Evolutionary conservation across 2,888 invertebrate species (phyloP), one percentile per base, ranked within the genome.

Genomic region (Orchesella flavescens): DNA sequence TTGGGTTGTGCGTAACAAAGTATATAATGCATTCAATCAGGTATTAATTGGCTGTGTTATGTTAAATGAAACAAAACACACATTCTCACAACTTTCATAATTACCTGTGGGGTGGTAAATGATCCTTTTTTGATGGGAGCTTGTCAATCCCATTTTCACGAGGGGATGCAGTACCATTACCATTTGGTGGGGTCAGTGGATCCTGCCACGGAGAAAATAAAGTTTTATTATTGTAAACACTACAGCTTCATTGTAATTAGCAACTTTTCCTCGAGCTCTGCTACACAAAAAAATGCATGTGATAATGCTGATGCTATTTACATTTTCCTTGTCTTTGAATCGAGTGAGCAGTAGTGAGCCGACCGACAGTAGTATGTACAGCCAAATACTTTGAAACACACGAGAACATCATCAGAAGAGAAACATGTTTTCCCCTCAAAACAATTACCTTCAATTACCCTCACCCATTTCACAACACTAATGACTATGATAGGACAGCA

Each of bases 81-180:
- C 57, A 72, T 10, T 19, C 3, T 9, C 61, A 66, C 43, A 34
- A 7, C 34, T 34, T 7, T 34, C 34, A 34, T 34, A 69, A 74
- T 84, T 88, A 90, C 90, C 94, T 94, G 89, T 94, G 94, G 57
- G 94, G 94, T 66, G 94, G 94, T 15, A 90, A 89, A 89, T 94
- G 94, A 90, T 95, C 94, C 89, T 95, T 95, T 89, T 95, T 95
- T 83, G 93, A 92, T 87, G 93, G 93, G 86, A 94, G 90, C 90
- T 95, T 96, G 90, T 96, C 95, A 83, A 95, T 92, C 71, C 95
- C 96, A 90, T 96, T 96, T 90, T 96, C 96, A 87, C 95, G 91
- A 0, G 96, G 95, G n/a, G 96, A 96, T 1, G 95, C 93, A n/a
- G 96, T 95, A 17, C 96, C 96, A 88, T 91, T 95, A n/a, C 96